Conservation (phyloP, 2,797 vertebrate species). For the Leptoclinus maculatus region DNA sequence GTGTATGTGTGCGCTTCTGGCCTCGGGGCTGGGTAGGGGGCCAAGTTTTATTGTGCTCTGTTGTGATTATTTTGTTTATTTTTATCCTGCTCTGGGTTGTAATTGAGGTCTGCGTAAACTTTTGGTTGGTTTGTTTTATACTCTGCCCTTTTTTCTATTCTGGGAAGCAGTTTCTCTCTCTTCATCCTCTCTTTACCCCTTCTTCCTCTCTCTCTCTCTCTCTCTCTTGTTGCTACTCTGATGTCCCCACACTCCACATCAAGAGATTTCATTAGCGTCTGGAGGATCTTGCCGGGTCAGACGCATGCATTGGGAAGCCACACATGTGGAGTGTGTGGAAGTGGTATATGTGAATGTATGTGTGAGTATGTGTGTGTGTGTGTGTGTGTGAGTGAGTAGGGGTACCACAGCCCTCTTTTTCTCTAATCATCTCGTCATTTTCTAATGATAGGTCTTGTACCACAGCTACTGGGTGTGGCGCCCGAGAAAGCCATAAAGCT, state of each 20-base stretch:
- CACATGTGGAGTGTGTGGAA: slow-evolving; percentile 77
- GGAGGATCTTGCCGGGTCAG: slow-evolving; percentile 80
- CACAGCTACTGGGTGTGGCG: slow-evolving; percentile 96
- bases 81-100: slow-evolving; percentile 78
- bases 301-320: slow-evolving; percentile 72
- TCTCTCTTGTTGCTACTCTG: slow-evolving; percentile 70
- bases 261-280: slow-evolving; percentile 85
- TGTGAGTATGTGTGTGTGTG: slow-evolving; percentile 32
- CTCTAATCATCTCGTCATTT: slow-evolving; percentile 84
- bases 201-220: slow-evolving; percentile 31
- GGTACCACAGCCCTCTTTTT: slow-evolving; percentile 76
- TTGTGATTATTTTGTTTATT: slow-evolving; percentile 85
- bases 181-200: slow-evolving; percentile 57
- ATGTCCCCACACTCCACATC: slow-evolving; percentile 84
- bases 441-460: slow-evolving; percentile 92
- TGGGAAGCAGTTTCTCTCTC: slow-evolving; percentile 70
- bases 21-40: slow-evolving; percentile 60
- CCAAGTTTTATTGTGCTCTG: slow-evolving; percentile 69
- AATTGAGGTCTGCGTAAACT: slow-evolving; percentile 83
- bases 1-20: neutral
- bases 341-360: slow-evolving; percentile 58
- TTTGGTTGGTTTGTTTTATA: slow-evolving; percentile 76
- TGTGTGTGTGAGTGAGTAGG: slow-evolving; percentile 66
- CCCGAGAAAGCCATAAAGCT: slow-evolving; percentile 97
- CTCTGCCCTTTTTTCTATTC: slow-evolving; percentile 70